A percentile compares a stretch with the other conserved stretches of the same genome.
Evolutionary conservation across 2,113 vertebrate species (phyloP).

Genomic region (Apaloderma vittatum): DNA sequence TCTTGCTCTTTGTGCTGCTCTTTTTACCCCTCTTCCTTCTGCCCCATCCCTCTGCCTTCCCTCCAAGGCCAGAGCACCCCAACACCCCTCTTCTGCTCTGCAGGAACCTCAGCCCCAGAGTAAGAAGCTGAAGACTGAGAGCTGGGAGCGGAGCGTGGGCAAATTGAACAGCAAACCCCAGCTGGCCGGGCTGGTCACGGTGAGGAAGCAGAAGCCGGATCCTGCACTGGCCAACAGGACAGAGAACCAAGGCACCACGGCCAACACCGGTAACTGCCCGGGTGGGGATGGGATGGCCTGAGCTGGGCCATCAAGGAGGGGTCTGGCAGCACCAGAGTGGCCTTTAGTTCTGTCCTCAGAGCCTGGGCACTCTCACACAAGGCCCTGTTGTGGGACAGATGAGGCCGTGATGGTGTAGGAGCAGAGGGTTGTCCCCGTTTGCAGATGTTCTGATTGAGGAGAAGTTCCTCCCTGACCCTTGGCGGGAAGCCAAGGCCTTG

Average conservation of each 20-base stretch:
- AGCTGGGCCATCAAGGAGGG: not conserved
- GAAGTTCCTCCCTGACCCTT: not conserved
- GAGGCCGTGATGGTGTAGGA: not conserved
- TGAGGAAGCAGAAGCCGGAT: constrained; percentile 54
- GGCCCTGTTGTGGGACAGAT: not conserved
- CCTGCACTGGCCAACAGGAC: not conserved
- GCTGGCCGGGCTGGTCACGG: constrained; percentile 84
- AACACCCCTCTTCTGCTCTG: not conserved
- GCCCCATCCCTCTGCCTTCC: not conserved
- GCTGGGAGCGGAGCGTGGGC: constrained; percentile 87
- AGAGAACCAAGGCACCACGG: accelerated
- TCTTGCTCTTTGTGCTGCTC: not conserved
- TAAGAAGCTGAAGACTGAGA: constrained; percentile 83
- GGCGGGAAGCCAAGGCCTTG: not conserved
- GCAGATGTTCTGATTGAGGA: not conserved
- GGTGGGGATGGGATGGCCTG: not conserved
- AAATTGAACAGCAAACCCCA: constrained; percentile 70
- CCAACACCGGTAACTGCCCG: not conserved
- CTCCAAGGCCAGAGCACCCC: not conserved
- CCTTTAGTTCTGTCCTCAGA: accelerated
- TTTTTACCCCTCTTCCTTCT: not conserved
- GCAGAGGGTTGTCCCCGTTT: accelerated
- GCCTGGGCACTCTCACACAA: not conserved
- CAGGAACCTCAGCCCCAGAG: constrained; percentile 54
- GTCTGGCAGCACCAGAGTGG: accelerated